Conservation (phyloP, 2,797 vertebrate species). For the Steatocranus sp. region DNA sequence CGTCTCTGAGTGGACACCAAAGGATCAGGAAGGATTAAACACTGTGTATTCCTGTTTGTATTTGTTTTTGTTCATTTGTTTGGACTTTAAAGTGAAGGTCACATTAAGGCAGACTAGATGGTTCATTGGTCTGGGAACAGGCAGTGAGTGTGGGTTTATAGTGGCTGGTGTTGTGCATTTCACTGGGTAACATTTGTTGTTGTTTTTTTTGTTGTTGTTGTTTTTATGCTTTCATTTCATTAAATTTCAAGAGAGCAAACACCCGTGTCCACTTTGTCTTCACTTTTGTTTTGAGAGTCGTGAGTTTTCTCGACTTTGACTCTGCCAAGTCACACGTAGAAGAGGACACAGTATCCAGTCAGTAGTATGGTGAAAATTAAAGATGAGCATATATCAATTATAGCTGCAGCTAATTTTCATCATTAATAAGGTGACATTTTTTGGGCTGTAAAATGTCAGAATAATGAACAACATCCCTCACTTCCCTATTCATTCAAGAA, state of each 20-base stretch:
- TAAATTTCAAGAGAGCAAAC: background rate
- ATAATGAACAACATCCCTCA: background rate
- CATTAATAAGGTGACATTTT: background rate
- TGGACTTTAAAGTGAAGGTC: conserved; percentile 23
- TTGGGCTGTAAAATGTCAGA: background rate
- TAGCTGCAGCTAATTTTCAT: background rate
- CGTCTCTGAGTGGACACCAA: background rate
- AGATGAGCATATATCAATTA: background rate
- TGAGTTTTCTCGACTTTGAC: background rate
- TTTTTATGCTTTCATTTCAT: background rate
- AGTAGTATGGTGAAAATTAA: background rate
- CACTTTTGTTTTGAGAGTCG: background rate
- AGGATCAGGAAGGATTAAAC: conserved; percentile 41
- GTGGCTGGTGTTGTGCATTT: background rate
- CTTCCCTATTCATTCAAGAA: background rate
- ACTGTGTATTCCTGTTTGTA: conserved; percentile 5
- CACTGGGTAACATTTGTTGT: background rate
- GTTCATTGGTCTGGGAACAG: background rate
- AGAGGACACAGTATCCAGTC: background rate
- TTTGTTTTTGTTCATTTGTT: conserved; percentile 23
- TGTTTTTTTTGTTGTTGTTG: background rate
- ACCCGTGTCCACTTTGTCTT: background rate
- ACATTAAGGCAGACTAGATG: background rate
- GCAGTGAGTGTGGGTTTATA: background rate
- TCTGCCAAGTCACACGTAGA: background rate